Base-by-base conservation (phyloP, 2,888 invertebrate genomes). In the Cataglyphis livida region DNA sequence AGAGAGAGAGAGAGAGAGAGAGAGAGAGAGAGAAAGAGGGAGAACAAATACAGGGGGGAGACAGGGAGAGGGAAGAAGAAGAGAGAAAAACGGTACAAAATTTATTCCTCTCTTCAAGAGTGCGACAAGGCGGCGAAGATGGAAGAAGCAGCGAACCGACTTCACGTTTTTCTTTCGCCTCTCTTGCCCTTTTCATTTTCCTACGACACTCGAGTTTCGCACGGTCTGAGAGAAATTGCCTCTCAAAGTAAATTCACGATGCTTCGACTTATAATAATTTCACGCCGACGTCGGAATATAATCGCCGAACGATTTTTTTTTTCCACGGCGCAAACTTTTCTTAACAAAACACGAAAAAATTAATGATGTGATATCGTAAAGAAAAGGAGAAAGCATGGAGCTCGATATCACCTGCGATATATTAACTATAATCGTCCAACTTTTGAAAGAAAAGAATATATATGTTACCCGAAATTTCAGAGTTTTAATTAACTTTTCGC, bases 71-170 rank as follows among this genome's bases (percentile, higher is more conserved):
- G 28, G 6, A 57, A 57, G 25, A 51, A 48, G 35, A 59, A 68
- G 54, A 73, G 38, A 28, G 57, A 48, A 57, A 62, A 61, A 57
- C 15, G 28, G 25, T 28, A 61, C 28, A 21, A 82, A 82, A 82
- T 66, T 61, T 82, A 62, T 78, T 64, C 78, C 64, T 82, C 57
- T 78, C 35, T 81, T 21, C 35, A 32, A 71, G 59, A 79, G 32
- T n/a, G 18, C 35, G 78, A 5, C 9, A 15, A 6, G 3, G 6
- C n/a, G n/a, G 25, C 1, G 3, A 44, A 21, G 78, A 21, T 9
- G 25, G 44, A 32, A 15, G 25, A n/a, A 38, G 70, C 71, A 59
- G 21, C 35, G 44, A 48, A 59, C 59, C 25, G 9, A 25, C 44
- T 71, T 71, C 71, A 12, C 73, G 64, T 59, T 82, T 64, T 78